These are phyloP conservation scores for Polymixis lichenea DNA, from an alignment of 2,888 invertebrate species.

Conservation along the genomic window DNA sequence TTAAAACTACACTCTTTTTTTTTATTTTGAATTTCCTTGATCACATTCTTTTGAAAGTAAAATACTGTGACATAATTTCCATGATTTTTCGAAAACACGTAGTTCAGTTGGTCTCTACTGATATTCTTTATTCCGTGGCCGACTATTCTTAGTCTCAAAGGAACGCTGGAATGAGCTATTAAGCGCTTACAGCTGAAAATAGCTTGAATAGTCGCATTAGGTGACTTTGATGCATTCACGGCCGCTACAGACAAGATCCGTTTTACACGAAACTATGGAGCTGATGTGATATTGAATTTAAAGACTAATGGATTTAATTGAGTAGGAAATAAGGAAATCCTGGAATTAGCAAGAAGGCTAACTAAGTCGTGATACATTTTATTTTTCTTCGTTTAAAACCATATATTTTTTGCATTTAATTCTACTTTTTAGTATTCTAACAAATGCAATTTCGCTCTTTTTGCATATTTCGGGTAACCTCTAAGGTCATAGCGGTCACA, in stretches of 20 bases:
- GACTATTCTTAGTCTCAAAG: conserved; percentile 66
- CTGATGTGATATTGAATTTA: neutral
- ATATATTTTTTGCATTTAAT: neutral
- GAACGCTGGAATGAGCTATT: conserved; percentile 52
- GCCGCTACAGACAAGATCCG: neutral
- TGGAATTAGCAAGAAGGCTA: conserved; percentile 4
- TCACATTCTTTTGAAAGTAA: neutral
- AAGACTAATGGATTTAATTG: neutral
- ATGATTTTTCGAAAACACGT: conserved; percentile 37
- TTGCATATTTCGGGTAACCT: conserved; percentile 33
- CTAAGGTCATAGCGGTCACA: conserved; percentile 75
- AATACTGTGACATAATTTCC: neutral
- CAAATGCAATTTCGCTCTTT: conserved; percentile 2
- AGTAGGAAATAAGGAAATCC: neutral
- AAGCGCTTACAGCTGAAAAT: conserved; percentile 58
- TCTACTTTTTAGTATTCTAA: neutral
- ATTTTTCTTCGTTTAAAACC: neutral
- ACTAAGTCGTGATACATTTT: neutral
- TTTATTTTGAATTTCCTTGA: neutral
- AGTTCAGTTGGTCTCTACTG: conserved; percentile 52
- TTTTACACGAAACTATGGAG: neutral
- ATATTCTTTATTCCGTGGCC: conserved; percentile 58
- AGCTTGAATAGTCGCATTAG: conserved; percentile 52
- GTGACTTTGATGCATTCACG: conserved; percentile 31
- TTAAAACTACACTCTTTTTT: accelerated